phyloP scores from a whole-genome alignment of 2,888 invertebrate species.

The Caenorhabditis sp. region DNA sequence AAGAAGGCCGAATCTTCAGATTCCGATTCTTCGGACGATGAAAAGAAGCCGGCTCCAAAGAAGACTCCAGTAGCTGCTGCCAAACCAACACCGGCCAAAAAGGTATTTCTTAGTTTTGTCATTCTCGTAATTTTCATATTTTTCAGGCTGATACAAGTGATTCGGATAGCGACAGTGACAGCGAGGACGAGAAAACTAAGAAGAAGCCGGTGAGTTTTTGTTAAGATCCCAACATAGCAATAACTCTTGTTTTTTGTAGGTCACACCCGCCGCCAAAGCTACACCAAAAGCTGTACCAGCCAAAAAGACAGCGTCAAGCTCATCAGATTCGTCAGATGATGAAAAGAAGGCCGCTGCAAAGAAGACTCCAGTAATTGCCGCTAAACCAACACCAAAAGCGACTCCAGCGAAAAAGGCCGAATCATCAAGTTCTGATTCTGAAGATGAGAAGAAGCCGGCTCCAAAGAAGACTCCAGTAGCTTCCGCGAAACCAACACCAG shows the following conservation, averaged over 20 bases:
- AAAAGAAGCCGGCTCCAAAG: constrained; percentile 17
- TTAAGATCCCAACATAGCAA: not conserved
- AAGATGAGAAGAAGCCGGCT: constrained; percentile 13
- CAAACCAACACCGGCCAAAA: constrained; percentile 24
- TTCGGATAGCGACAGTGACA: not conserved
- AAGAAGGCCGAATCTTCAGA: constrained; percentile 41
- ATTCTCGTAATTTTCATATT: too few species aligned
- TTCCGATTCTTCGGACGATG: constrained; percentile 34
- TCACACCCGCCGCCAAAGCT: constrained; percentile 7
- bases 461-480: constrained; percentile 7
- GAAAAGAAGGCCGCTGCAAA: constrained; percentile 42
- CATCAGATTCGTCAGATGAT: not conserved
- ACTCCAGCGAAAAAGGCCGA: constrained; percentile 35
- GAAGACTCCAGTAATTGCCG: constrained; percentile 7
- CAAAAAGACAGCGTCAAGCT: not conserved
- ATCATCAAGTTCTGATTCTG: constrained; percentile 39
- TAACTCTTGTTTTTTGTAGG: constrained; percentile 4
- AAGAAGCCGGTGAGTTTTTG: constrained; percentile 13
- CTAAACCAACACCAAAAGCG: constrained; percentile 23
- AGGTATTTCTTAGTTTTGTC: too few species aligned
- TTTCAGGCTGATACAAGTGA: constrained; percentile 3
- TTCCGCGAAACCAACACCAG: constrained; percentile 10
- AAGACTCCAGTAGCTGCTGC: constrained; percentile 7
- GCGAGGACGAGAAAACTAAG: constrained; percentile 14
- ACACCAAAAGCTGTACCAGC: constrained; percentile 7